Conservation (phyloP, 2,113 vertebrate species). For the Solenodon paradoxus region DNA sequence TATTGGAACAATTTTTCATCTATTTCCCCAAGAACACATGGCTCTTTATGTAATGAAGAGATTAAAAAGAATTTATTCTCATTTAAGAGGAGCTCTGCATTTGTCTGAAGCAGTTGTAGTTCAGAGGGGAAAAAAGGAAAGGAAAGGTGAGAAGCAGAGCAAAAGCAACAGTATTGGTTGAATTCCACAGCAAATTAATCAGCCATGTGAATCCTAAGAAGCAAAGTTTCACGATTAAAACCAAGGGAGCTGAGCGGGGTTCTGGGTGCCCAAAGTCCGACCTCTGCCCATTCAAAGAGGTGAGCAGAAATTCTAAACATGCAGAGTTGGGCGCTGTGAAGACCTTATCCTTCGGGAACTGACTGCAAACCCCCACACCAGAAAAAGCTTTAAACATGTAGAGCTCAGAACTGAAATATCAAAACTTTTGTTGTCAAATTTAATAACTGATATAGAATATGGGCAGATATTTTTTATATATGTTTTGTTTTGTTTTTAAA, state of each 20-base stretch:
- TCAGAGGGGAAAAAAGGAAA: neutral
- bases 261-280: neutral
- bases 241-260: neutral
- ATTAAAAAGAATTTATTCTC: constrained; percentile 22
- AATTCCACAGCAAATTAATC: constrained; percentile 19
- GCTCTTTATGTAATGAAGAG: neutral
- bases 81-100: constrained; percentile 36
- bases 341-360: neutral
- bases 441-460: neutral
- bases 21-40: neutral
- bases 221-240: neutral
- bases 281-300: constrained; percentile 15
- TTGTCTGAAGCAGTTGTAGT: constrained; percentile 26
- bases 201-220: neutral
- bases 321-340: neutral
- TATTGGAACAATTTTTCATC: neutral
- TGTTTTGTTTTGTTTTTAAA: too few species aligned
- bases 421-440: neutral
- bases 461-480: neutral
- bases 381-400: neutral
- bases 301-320: neutral
- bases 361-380: neutral
- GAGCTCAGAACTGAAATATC: neutral
- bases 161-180: constrained; percentile 58
- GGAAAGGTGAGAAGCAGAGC: constrained; percentile 56